phyloP scores from a whole-genome alignment of 2,888 invertebrate genomes.

The Zygogramma bicolorata region DNA sequence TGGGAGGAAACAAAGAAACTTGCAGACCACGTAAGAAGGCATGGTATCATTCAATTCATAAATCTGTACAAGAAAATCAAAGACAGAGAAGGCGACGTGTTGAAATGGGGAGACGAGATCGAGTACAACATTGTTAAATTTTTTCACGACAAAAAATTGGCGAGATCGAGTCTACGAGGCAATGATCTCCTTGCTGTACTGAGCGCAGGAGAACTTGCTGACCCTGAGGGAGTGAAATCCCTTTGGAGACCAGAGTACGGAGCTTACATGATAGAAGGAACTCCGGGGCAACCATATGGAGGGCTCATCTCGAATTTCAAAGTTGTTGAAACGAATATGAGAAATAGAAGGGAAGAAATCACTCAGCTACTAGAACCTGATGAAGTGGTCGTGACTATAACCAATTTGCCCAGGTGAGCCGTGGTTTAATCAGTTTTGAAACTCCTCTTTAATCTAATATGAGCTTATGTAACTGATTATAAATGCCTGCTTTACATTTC shows the following conservation, averaged over 20 bases:
- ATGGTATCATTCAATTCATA: constrained; percentile 96
- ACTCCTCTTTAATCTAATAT: too few species aligned
- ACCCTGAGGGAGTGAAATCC: constrained; percentile 85
- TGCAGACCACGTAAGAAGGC: constrained; percentile 91
- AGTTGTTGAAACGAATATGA: constrained; percentile 98
- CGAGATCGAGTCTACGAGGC: constrained; percentile 89
- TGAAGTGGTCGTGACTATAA: constrained; percentile 90
- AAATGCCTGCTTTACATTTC: too few species aligned
- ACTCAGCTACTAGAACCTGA: constrained; percentile 80
- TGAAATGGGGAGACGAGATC: constrained; percentile 99
- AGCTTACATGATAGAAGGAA: constrained; percentile 99
- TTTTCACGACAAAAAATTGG: constrained; percentile 85
- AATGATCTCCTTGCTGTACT: constrained; percentile 82
- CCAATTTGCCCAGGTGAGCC: constrained; percentile 89
- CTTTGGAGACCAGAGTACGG: constrained; percentile 99
- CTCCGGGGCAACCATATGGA: constrained; percentile 96
- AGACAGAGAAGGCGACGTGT: constrained; percentile 89
- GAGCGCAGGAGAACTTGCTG: constrained; percentile 83
- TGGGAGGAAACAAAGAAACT: constrained; percentile 96
- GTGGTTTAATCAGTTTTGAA: neutral
- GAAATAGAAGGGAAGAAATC: constrained; percentile 86
- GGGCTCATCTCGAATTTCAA: constrained; percentile 96
- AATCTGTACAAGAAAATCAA: constrained; percentile 90
- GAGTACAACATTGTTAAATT: constrained; percentile 97
- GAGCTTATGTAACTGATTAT: too few species aligned